Percentiles rank a stretch among this genome's conserved stretches.
These are phyloP conservation scores for Hepsetus odoe DNA, from an alignment of 2,113 vertebrate species.

Conservation along the genomic window DNA sequence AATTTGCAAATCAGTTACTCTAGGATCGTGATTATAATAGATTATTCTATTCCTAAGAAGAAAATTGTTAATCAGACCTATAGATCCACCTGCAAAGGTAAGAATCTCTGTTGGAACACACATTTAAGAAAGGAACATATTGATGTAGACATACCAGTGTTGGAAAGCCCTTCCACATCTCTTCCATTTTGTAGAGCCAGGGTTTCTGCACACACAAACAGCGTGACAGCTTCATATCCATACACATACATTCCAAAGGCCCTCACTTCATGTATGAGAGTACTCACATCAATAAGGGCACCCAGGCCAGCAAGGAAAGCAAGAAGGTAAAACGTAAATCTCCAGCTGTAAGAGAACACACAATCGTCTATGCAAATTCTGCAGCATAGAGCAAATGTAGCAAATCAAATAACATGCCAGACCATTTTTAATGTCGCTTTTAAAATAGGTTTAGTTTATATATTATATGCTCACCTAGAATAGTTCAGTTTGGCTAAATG, in stretches of 20 bases:
- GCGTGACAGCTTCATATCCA: background rate
- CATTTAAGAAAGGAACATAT: background rate
- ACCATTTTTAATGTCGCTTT: background rate
- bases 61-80: too few relatives aligned
- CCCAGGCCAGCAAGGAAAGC: conserved; percentile 94
- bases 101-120: background rate
- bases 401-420: background rate
- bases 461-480: too few relatives aligned
- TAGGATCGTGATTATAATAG: background rate
- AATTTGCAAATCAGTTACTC: too few relatives aligned
- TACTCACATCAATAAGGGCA: conserved; percentile 90
- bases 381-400: background rate
- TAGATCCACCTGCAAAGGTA: background rate
- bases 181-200: conserved; percentile 86
- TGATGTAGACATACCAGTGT: conserved; percentile 79
- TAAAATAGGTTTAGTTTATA: too few relatives aligned
- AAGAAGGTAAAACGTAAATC: conserved; percentile 97
- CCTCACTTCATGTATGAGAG: background rate
- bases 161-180: conserved; percentile 90
- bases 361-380: background rate
- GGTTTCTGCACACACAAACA: conserved; percentile 81
- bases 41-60: background rate
- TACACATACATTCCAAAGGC: background rate
- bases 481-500: too few relatives aligned
- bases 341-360: conserved; percentile 84